A percentile compares a stretch with the other conserved stretches of the same genome.
These are phyloP conservation scores for Acinonyx jubatus DNA, from an alignment of 2,113 vertebrate species.

Conservation along the genomic window DNA sequence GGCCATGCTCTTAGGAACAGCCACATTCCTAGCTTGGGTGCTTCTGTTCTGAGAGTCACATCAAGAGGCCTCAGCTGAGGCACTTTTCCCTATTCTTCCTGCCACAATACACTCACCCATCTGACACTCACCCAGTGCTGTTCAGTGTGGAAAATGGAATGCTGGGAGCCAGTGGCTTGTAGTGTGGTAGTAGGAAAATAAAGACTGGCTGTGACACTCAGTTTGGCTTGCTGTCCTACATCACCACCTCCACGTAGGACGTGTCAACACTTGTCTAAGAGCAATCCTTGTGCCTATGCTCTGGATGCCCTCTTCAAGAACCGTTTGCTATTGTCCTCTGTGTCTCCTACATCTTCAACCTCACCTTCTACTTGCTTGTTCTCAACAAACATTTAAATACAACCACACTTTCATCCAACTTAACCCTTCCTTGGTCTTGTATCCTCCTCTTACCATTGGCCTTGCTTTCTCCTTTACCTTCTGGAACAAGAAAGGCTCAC, in stretches of 20 bases:
- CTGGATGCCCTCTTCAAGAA: not conserved
- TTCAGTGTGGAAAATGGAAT: not conserved
- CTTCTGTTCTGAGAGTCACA: accelerated
- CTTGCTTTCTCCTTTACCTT: not conserved
- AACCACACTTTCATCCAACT: not conserved
- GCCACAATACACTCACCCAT: accelerated
- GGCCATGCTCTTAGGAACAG: not conserved
- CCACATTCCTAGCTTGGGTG: not conserved
- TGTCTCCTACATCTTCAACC: accelerated
- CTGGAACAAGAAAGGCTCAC: not conserved
- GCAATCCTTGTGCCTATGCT: not conserved
- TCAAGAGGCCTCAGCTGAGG: not conserved
- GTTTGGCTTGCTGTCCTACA: not conserved
- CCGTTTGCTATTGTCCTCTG: accelerated
- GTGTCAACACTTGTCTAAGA: not conserved
- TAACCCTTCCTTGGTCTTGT: not conserved
- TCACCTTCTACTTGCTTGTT: too few species aligned
- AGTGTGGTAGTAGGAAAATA: not conserved
- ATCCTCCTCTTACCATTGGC: not conserved
- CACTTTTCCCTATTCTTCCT: too few species aligned
- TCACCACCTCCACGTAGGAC: not conserved
- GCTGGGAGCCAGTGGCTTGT: accelerated
- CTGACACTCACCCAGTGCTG: not conserved
- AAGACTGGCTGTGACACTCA: not conserved
- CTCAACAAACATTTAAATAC: not conserved